Conservation (phyloP, 2,113 vertebrate genomes). For the Picathartes gymnocephalus region DNA sequence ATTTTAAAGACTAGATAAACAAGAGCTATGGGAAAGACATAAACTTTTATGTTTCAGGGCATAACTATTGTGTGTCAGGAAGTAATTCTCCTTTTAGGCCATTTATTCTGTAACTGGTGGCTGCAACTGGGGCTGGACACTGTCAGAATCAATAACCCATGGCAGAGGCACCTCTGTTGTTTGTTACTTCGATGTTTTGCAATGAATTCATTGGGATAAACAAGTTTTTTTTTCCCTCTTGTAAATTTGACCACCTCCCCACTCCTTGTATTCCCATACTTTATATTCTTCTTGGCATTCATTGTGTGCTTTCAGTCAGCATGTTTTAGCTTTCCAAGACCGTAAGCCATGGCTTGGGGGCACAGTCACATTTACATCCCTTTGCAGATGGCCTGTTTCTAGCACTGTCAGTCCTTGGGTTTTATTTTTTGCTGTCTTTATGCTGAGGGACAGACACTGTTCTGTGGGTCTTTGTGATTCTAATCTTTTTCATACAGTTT, state of each 20-base stretch:
- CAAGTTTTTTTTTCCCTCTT: constrained; percentile 24
- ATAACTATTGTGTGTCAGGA: not conserved
- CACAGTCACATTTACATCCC: constrained; percentile 55
- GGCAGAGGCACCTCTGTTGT: constrained; percentile 23
- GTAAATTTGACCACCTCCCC: constrained; percentile 3
- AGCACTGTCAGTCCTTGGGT: constrained; percentile 9
- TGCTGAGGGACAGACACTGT: constrained; percentile 40
- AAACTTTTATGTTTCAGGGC: not conserved
- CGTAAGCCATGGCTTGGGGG: not conserved
- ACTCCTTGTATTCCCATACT: constrained; percentile 38
- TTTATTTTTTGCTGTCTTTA: constrained; percentile 54
- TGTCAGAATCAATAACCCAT: not conserved
- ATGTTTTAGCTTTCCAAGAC: constrained; percentile 36
- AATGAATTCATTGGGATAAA: constrained; percentile 19
- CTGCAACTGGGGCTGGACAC: not conserved
- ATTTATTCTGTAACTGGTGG: not conserved
- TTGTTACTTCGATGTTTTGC: constrained; percentile 18
- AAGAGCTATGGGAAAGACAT: not conserved
- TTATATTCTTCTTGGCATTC: constrained; percentile 51
- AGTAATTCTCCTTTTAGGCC: not conserved
- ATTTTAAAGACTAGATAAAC: constrained; percentile 34
- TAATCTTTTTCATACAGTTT: constrained; percentile 57
- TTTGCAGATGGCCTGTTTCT: constrained; percentile 54
- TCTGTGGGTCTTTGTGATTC: constrained; percentile 59
- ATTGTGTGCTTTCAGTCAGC: not conserved